Evolutionary conservation across 1,140 invertebrate genomes (phyloP).

Genomic region (Euwallacea fornicatus): DNA sequence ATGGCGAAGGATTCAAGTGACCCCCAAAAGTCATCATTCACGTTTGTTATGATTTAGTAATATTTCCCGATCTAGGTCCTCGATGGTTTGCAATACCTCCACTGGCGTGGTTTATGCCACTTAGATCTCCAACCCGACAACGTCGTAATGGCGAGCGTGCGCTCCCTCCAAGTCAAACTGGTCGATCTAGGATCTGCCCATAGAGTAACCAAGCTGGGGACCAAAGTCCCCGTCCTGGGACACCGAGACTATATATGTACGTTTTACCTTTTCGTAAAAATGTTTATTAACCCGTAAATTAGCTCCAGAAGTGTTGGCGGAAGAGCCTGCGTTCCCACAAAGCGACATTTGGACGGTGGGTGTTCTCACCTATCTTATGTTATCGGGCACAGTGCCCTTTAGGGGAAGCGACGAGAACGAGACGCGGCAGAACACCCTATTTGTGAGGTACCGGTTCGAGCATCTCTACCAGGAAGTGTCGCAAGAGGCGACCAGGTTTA

Average conservation of each 20-base stretch:
- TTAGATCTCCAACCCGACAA: constrained; percentile 95
- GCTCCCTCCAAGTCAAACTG: constrained; percentile 86
- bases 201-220: constrained; percentile 77
- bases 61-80: constrained; percentile 61
- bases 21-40: no score
- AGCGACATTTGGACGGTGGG: constrained; percentile 97
- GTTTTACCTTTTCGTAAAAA: constrained; percentile 23
- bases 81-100: constrained; percentile 88
- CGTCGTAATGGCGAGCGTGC: constrained; percentile 88
- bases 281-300: constrained; percentile 44
- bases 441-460: constrained; percentile 92
- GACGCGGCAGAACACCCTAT: constrained; percentile 88
- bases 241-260: constrained; percentile 73
- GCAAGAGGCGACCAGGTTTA: constrained; percentile 90
- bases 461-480: constrained; percentile 92
- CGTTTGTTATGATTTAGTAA: no score
- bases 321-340: constrained; percentile 81
- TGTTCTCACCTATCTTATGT: constrained; percentile 88
- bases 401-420: constrained; percentile 78
- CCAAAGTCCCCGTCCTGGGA: constrained; percentile 67
- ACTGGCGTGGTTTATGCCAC: constrained; percentile 90
- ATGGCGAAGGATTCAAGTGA: not conserved
- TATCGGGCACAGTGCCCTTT: constrained; percentile 94
- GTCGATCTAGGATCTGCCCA: constrained; percentile 88
- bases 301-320: constrained; percentile 91